Evolutionary conservation across 1,140 invertebrate species (phyloP).

Genomic region (Meloidogyne exigua): DNA sequence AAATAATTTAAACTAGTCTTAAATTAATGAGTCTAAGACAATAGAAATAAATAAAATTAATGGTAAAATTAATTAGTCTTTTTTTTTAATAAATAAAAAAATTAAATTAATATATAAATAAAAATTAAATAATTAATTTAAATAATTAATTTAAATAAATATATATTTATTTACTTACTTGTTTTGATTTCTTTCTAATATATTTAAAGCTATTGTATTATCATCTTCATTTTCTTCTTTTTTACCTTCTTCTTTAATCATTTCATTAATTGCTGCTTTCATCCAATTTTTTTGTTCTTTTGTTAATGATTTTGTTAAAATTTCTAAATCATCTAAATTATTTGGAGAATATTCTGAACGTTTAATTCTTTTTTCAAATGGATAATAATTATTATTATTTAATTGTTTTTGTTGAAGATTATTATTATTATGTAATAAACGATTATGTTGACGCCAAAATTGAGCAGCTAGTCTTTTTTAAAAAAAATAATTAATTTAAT

Average conservation of each 20-base stretch:
- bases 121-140: no score
- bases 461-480: slow-evolving; percentile 3
- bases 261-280: not conserved
- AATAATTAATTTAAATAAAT: no score
- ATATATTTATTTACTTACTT: not conserved
- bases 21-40: no score
- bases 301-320: not conserved
- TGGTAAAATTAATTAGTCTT: no score
- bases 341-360: slow-evolving; percentile 4
- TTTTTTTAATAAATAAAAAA: no score
- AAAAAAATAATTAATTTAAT: no score
- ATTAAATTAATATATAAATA: no score
- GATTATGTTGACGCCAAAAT: slow-evolving; percentile 20
- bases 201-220: not conserved
- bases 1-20: no score
- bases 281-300: not conserved
- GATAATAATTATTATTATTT: not conserved
- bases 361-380: slow-evolving; percentile 10
- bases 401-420: not conserved
- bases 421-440: not conserved
- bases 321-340: not conserved
- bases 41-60: no score
- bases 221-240: not conserved
- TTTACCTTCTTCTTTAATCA: not conserved
- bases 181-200: slow-evolving; percentile 18